Percentiles rank a stretch among this genome's conserved stretches.
phyloP scores from a whole-genome alignment of 2,113 vertebrate species.

The Stomatorhinus ivindoensis region DNA sequence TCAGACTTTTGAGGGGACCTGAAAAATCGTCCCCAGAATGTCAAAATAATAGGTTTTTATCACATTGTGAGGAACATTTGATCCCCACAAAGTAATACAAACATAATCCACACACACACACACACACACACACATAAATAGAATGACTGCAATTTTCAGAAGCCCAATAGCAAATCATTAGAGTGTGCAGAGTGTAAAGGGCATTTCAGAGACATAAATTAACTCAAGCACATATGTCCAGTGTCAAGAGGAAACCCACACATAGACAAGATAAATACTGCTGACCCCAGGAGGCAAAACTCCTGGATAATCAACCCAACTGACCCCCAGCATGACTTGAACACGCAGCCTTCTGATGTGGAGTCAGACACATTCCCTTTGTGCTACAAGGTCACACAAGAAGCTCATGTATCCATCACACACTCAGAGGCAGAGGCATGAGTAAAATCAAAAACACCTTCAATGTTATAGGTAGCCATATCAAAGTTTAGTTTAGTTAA shows the following conservation, averaged over 20 bases:
- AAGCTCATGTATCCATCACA: not conserved
- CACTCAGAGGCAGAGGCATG: not conserved
- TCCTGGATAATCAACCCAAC: not conserved
- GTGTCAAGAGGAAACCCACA: not conserved
- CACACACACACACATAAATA: not conserved
- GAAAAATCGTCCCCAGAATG: too few relatives aligned
- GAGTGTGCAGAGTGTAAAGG: not conserved
- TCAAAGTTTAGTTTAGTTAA: not conserved
- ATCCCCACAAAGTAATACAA: not conserved
- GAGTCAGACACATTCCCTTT: not conserved
- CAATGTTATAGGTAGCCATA: not conserved
- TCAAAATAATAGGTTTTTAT: too few relatives aligned
- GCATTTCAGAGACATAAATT: not conserved
- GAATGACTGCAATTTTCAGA: not conserved
- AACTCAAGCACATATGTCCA: not conserved
- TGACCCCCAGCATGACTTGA: not conserved
- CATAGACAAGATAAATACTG: not conserved
- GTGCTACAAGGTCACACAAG: not conserved
- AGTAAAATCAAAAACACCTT: not conserved
- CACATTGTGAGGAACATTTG: too few relatives aligned
- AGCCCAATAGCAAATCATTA: not conserved
- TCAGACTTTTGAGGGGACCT: too few relatives aligned
- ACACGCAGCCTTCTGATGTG: not conserved
- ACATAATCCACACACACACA: not conserved
- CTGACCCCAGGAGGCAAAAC: not conserved